phyloP scores from a whole-genome alignment of 2,797 vertebrate species.

The Megalops cyprinoides region DNA sequence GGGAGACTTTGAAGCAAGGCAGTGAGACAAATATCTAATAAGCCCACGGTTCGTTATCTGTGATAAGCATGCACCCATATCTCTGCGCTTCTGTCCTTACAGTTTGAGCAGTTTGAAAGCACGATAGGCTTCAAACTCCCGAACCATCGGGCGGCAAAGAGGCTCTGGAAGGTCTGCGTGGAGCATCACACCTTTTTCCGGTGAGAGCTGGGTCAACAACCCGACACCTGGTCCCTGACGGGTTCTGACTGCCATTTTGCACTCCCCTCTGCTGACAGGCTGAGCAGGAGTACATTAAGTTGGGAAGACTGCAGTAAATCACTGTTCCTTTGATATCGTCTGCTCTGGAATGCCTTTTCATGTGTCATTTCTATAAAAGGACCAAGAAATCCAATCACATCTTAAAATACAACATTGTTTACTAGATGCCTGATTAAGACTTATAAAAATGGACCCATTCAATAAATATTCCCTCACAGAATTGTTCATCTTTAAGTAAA shows the following conservation, averaged over 20 bases:
- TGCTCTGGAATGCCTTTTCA: not conserved
- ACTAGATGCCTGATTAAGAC: too few species aligned
- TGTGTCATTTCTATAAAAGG: not conserved
- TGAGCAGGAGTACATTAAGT: not conserved
- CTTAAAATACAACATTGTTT: too few species aligned
- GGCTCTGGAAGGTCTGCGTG: slow-evolving; percentile 97
- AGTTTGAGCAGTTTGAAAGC: slow-evolving; percentile 98
- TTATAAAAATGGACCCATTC: too few species aligned
- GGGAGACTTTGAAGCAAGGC: not conserved
- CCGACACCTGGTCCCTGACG: not conserved
- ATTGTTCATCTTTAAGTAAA: not conserved
- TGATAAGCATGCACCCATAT: not conserved
- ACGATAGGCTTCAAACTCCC: slow-evolving; percentile 95
- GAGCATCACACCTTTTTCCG: slow-evolving; percentile 98
- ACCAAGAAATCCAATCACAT: not conserved
- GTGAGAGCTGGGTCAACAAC: slow-evolving; percentile 63
- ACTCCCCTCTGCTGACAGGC: not conserved
- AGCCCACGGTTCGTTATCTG: not conserved
- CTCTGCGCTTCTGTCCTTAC: slow-evolving; percentile 33
- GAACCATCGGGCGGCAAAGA: slow-evolving; percentile 93
- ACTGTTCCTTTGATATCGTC: not conserved
- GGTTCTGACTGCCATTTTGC: not conserved
- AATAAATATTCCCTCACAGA: not conserved
- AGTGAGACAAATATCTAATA: not conserved
- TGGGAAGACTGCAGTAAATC: not conserved